phyloP scores from a whole-genome alignment of 2,888 invertebrate genomes.

The Drosophila putrida region DNA sequence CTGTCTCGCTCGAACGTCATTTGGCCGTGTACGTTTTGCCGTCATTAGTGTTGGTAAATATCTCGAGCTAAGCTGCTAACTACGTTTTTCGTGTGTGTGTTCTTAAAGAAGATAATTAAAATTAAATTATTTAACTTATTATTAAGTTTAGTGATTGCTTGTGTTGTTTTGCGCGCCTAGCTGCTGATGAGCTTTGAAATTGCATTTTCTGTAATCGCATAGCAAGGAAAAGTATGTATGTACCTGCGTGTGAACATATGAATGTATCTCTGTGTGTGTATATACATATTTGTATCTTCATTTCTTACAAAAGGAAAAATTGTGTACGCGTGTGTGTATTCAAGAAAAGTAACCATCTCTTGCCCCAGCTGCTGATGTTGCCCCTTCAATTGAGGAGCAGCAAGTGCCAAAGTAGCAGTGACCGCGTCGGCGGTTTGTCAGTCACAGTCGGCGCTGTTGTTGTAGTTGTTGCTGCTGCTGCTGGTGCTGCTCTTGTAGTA shows the following conservation, averaged over 20 bases:
- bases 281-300: slow-evolving; percentile 48
- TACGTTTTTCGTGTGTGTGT: slow-evolving; percentile 76
- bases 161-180: slow-evolving; percentile 45
- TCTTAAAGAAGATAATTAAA: slow-evolving; percentile 75
- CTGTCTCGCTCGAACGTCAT: slow-evolving; percentile 67
- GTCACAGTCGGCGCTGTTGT: slow-evolving; percentile 17
- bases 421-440: slow-evolving; percentile 36
- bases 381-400: slow-evolving; percentile 55
- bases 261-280: slow-evolving; percentile 43
- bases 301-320: slow-evolving; percentile 63
- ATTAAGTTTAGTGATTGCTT: slow-evolving; percentile 67
- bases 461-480: slow-evolving; percentile 20
- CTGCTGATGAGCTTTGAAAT: slow-evolving; percentile 47
- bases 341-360: slow-evolving; percentile 74
- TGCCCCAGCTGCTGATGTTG: slow-evolving; percentile 26
- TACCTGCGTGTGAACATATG: slow-evolving; percentile 51
- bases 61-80: slow-evolving; percentile 58
- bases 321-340: slow-evolving; percentile 63
- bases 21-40: slow-evolving; percentile 55
- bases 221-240: slow-evolving; percentile 70
- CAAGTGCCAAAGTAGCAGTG: slow-evolving; percentile 62
- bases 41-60: slow-evolving; percentile 62
- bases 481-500: slow-evolving; percentile 37
- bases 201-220: slow-evolving; percentile 49
- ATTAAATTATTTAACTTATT: slow-evolving; percentile 77